phyloP scores from a whole-genome alignment of 2,888 invertebrate species.

The Tachystola acroxantha region DNA sequence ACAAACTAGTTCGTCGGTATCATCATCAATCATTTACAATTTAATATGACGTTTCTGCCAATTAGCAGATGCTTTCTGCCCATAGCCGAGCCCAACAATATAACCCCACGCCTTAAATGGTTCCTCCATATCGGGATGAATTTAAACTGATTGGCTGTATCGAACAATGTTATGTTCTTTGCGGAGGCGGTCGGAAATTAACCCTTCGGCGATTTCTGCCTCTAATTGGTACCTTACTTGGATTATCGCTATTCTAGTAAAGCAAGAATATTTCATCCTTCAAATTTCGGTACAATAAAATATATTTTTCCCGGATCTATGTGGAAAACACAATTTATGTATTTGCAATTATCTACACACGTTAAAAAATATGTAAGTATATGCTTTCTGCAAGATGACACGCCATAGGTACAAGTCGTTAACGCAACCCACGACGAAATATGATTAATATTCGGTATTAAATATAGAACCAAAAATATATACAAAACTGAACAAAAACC shows the following conservation, averaged over 20 bases:
- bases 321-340: too few species aligned
- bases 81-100: conserved; percentile 39
- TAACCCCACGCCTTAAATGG: conserved; percentile 43
- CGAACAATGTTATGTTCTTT: conserved; percentile 57
- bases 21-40: conserved; percentile 46
- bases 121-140: conserved; percentile 54
- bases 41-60: conserved; percentile 58
- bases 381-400: too few species aligned
- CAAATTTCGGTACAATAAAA: too few species aligned
- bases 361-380: too few species aligned
- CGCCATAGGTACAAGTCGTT: too few species aligned
- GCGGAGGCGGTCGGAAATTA: conserved; percentile 42
- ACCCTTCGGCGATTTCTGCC: conserved; percentile 36
- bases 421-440: too few species aligned
- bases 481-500: too few species aligned
- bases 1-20: conserved; percentile 7
- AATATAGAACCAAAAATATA: too few species aligned
- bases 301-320: too few species aligned
- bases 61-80: conserved; percentile 56
- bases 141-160: conserved; percentile 66
- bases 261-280: too few species aligned
- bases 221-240: conserved; percentile 67
- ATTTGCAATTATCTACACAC: too few species aligned
- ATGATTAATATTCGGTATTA: too few species aligned
- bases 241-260: conserved; percentile 25